phyloP scores from a whole-genome alignment of 2,113 vertebrate genomes.

The Prunella himalayana region DNA sequence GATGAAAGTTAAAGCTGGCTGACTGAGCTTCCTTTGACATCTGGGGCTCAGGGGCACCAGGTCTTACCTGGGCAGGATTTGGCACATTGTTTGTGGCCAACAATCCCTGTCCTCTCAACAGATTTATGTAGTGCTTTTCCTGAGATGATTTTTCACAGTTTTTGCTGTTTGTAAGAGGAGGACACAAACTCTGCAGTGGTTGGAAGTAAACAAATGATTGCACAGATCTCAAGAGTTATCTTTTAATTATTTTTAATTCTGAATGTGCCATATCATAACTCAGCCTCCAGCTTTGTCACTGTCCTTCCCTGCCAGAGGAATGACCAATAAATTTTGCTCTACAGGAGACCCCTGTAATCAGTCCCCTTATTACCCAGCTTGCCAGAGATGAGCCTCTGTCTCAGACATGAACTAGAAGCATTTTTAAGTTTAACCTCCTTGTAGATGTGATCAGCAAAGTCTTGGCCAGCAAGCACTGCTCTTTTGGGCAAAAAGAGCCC shows the following conservation, averaged over 20 bases:
- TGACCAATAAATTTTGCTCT: not conserved
- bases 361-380: not conserved
- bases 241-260: not conserved
- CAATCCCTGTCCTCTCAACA: not conserved
- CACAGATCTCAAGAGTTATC: not conserved
- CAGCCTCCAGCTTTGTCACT: not conserved
- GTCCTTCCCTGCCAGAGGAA: not conserved
- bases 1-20: not conserved
- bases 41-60: not conserved
- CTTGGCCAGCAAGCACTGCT: not conserved
- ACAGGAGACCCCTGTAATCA: not conserved
- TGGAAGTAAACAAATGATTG: not conserved
- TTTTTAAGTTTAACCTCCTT: not conserved
- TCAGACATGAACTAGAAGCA: not conserved
- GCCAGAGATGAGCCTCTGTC: not conserved
- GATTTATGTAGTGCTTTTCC: not conserved
- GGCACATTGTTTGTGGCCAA: not conserved
- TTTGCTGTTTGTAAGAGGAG: not conserved
- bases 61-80: not conserved
- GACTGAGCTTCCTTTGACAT: not conserved
- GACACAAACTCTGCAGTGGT: not conserved
- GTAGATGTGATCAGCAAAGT: not conserved
- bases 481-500: too few relatives aligned
- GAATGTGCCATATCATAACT: accelerated
- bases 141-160: not conserved